Evolutionary conservation across 1,140 invertebrate species (phyloP).

Genomic region (Drosophila ananassae): DNA sequence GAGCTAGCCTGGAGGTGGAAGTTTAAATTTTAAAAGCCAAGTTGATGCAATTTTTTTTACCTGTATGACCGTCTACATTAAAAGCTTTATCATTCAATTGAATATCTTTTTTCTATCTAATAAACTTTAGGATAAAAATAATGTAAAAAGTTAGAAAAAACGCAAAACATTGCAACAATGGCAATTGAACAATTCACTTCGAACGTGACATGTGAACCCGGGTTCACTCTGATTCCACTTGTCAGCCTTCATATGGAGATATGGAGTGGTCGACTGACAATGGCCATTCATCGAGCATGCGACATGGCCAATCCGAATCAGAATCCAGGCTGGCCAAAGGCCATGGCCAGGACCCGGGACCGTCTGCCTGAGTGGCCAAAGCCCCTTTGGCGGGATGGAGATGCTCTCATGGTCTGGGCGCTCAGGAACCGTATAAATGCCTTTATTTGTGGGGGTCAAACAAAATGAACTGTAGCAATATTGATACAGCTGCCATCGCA

Average conservation of each 20-base stretch:
- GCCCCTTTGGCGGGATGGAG: slow-evolving; percentile 8
- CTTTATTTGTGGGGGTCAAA: slow-evolving; percentile 75
- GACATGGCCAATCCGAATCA: slow-evolving; percentile 20
- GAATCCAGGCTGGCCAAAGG: slow-evolving; percentile 41
- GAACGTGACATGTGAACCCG: slow-evolving; percentile 48
- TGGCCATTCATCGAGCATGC: slow-evolving; percentile 21
- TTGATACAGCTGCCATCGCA: slow-evolving; percentile 76
- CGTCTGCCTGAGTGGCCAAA: slow-evolving; percentile 21
- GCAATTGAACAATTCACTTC: slow-evolving; percentile 43
- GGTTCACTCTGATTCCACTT: slow-evolving; percentile 14
- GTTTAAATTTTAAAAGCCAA: no score
- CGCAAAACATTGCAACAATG: slow-evolving; percentile 18
- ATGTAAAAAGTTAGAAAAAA: not conserved
- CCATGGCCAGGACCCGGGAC: slow-evolving; percentile 29
- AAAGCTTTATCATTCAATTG: no score
- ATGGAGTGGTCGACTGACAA: slow-evolving; percentile 2
- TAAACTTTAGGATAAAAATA: not conserved
- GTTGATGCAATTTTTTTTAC: no score
- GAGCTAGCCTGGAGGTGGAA: no score
- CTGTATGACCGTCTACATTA: no score
- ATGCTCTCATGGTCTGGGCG: slow-evolving; percentile 34
- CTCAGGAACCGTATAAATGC: slow-evolving; percentile 61
- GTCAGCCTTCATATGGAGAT: not conserved
- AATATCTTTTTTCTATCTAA: not conserved
- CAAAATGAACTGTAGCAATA: slow-evolving; percentile 82